These are phyloP conservation scores for Tyto alba DNA, from an alignment of 2,113 vertebrate species.

Conservation along the genomic window DNA sequence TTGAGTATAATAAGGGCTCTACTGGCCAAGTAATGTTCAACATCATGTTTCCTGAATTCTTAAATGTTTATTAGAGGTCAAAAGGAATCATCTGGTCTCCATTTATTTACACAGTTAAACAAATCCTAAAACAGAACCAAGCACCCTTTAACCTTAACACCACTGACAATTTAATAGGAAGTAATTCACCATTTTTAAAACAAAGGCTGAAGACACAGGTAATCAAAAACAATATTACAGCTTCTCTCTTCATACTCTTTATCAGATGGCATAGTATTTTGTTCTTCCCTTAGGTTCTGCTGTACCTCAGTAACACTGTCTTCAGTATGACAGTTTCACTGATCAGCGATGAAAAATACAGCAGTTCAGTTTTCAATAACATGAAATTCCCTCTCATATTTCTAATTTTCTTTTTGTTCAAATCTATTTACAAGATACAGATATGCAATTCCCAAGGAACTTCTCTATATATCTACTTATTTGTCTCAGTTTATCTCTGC, in stretches of 20 bases:
- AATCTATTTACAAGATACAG: background rate
- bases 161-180: background rate
- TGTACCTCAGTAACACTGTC: background rate
- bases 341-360: background rate
- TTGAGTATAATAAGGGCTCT: background rate
- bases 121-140: background rate
- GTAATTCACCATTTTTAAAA: background rate
- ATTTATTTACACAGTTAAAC: background rate
- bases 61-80: background rate
- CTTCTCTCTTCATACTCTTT: background rate
- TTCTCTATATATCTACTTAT: background rate
- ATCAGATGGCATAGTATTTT: background rate
- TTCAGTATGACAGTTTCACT: background rate
- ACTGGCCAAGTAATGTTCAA: background rate
- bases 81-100: background rate
- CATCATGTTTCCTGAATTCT: background rate
- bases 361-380: background rate
- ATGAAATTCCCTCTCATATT: background rate
- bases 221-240: background rate
- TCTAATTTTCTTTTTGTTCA: background rate
- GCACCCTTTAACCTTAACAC: background rate
- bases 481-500: background rate
- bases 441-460: background rate
- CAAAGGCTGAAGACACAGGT: background rate
- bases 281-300: background rate